A percentile compares a stretch with the other conserved stretches of the same genome.
These are phyloP conservation scores for Achlya flavicornis DNA, from an alignment of 2,888 invertebrate genomes.

Conservation along the genomic window DNA sequence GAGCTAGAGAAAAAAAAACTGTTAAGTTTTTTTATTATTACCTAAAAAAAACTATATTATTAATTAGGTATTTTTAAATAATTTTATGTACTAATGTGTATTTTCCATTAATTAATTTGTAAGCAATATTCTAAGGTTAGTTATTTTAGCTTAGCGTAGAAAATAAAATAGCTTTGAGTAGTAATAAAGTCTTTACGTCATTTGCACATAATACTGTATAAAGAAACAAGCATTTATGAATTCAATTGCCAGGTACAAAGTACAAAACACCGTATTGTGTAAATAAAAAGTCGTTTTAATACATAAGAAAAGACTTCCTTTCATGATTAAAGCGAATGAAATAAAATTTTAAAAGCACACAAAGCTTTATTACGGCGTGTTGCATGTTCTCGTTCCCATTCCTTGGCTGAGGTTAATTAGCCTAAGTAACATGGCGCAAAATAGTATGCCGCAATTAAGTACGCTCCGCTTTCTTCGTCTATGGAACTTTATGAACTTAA, in stretches of 20 bases:
- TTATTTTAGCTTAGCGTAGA: too few relatives aligned
- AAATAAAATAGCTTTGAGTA: background rate
- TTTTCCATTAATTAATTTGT: too few relatives aligned
- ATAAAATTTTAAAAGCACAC: slow-evolving; percentile 28
- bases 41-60: too few relatives aligned
- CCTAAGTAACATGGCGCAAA: slow-evolving; percentile 56
- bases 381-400: slow-evolving; percentile 50
- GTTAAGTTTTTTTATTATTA: background rate
- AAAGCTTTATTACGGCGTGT: slow-evolving; percentile 33
- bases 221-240: background rate
- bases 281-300: background rate
- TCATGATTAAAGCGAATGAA: background rate
- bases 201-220: background rate
- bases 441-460: slow-evolving; percentile 57
- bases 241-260: background rate
- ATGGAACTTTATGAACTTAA: slow-evolving; percentile 44
- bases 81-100: too few relatives aligned
- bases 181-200: background rate
- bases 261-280: slow-evolving; percentile 1
- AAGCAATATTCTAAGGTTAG: too few relatives aligned
- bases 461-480: slow-evolving; percentile 48
- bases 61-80: too few relatives aligned
- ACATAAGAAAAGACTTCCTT: slow-evolving; percentile 2
- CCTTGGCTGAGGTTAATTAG: slow-evolving; percentile 55
- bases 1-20: slow-evolving; percentile 19